Evolutionary conservation across 37 sponge, comb jelly and placozoan species (phyloP).

Genomic region (Dysidea cf. avara): DNA sequence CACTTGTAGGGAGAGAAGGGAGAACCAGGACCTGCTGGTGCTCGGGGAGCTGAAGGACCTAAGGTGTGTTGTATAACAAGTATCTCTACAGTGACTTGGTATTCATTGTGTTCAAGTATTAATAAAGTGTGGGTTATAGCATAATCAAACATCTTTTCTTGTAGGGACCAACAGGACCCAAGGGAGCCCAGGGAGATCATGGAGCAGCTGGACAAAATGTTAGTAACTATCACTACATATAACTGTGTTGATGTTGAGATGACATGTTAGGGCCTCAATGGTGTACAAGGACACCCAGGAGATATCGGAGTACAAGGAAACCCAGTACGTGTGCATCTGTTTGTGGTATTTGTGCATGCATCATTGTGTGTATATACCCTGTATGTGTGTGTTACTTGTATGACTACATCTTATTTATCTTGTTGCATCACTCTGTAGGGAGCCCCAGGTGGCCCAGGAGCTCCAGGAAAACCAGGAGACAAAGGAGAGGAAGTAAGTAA

Average conservation of each 20-base stretch:
- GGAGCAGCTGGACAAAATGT: constrained; percentile 56
- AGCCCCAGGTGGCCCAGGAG: constrained; percentile 5
- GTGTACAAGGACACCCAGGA: constrained; percentile 68
- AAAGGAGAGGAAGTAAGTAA: constrained; percentile 19
- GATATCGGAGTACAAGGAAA: constrained; percentile 46
- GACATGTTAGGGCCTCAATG: constrained; percentile 31
- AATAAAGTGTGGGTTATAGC: too few relatives aligned
- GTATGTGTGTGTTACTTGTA: neutral
- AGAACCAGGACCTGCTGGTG: constrained; percentile 37
- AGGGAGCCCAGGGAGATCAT: constrained; percentile 31
- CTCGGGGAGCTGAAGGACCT: constrained; percentile 42
- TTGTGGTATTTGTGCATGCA: constrained; percentile 2
- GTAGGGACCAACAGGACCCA: constrained; percentile 51
- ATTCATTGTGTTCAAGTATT: too few relatives aligned
- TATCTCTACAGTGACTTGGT: too few relatives aligned
- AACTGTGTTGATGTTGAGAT: too few relatives aligned
- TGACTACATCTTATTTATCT: neutral
- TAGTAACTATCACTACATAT: neutral
- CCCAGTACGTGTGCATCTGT: constrained; percentile 8
- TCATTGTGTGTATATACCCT: too few relatives aligned
- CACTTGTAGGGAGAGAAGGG: constrained; percentile 59
- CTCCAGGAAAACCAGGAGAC: too few relatives aligned
- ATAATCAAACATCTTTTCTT: too few relatives aligned
- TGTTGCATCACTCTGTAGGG: constrained; percentile 11
- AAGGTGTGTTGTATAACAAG: too few relatives aligned